These are phyloP conservation scores for Turdus rufiventris DNA, from an alignment of 2,113 vertebrate species.

Conservation along the genomic window DNA sequence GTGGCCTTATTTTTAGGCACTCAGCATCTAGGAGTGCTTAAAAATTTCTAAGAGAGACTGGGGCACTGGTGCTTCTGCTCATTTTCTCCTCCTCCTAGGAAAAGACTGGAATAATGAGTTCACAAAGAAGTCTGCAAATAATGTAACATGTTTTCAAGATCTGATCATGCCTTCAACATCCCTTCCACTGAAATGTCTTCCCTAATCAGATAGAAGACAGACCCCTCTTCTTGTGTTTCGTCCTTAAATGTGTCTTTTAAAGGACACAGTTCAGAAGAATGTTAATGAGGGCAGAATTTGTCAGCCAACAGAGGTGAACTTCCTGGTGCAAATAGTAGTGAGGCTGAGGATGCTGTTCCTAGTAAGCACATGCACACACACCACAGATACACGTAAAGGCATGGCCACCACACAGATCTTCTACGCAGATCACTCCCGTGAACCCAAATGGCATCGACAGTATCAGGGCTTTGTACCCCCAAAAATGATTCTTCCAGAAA, in stretches of 20 bases:
- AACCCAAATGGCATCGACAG: neutral
- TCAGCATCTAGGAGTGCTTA: neutral
- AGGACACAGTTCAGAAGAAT: neutral
- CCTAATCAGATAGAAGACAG: neutral
- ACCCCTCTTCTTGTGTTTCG: neutral
- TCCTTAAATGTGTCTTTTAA: neutral
- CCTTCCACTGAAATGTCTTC: neutral
- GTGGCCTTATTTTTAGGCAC: neutral
- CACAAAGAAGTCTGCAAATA: neutral
- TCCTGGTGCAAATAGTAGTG: neutral
- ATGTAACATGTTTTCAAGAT: neutral
- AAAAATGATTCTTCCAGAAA: neutral
- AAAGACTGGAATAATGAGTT: neutral
- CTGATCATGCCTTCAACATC: neutral
- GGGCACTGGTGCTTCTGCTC: neutral
- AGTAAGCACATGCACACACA: rapidly evolving
- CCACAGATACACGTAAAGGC: neutral
- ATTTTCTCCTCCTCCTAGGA: neutral
- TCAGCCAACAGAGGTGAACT: neutral
- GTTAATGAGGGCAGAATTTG: neutral
- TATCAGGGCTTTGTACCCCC: neutral
- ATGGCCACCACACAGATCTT: neutral
- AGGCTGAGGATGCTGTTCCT: neutral
- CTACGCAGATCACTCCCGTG: neutral
- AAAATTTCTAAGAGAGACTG: neutral